phyloP scores from a whole-genome alignment of 2,113 vertebrate genomes.

The Butorides virescens region DNA sequence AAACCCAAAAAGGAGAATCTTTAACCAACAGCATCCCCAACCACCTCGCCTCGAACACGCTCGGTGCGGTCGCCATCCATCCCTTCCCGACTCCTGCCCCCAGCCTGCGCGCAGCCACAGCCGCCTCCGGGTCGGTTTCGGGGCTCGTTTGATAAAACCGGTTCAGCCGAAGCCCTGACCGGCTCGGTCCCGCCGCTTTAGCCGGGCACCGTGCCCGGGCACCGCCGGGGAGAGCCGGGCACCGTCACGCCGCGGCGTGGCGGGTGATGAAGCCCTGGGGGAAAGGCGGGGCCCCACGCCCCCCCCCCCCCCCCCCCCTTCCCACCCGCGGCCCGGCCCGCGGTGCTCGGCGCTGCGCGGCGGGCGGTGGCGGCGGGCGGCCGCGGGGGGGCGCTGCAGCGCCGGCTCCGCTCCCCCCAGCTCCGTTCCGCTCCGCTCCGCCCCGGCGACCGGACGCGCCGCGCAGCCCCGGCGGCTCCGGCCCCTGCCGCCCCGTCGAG shows the following conservation, averaged over 20 bases:
- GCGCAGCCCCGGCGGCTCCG: background rate
- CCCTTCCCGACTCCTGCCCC: background rate
- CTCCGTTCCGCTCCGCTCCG: background rate
- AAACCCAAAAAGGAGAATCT: background rate
- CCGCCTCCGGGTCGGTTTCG: background rate
- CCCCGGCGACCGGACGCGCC: background rate
- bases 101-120: background rate
- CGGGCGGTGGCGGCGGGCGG: background rate
- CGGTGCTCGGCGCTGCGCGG: background rate
- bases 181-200: background rate
- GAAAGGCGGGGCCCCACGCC: too few relatives aligned
- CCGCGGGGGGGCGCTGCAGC: background rate
- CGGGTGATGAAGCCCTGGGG: fast-evolving
- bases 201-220: background rate
- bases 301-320: too few relatives aligned
- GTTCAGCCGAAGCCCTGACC: background rate
- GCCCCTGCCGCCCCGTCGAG: background rate
- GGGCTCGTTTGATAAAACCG: background rate
- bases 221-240: background rate
- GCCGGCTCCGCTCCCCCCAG: too few relatives aligned
- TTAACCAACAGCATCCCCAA: background rate
- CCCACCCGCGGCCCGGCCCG: background rate
- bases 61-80: fast-evolving
- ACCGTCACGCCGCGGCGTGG: too few relatives aligned
- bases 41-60: background rate